Percentiles rank a stretch among this genome's conserved stretches.
phyloP scores from a whole-genome alignment of 2,113 vertebrate species.

The Neolamprologus ventralis region DNA sequence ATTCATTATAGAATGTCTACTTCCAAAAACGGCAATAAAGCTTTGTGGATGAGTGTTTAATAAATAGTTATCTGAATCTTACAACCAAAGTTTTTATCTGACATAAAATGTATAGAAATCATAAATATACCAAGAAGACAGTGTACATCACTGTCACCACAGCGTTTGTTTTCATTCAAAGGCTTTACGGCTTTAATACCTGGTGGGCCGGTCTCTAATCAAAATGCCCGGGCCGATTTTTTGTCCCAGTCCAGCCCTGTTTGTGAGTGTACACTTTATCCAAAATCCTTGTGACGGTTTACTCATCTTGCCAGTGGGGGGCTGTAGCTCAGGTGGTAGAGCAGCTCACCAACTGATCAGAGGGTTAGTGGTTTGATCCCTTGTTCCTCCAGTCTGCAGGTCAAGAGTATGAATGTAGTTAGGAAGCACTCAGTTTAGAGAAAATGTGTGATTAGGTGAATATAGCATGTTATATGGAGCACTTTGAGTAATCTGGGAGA shows the following conservation, averaged over 20 bases:
- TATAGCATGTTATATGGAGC: background rate
- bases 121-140: background rate
- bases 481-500: background rate
- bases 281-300: background rate
- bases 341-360: background rate
- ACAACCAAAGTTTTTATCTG: background rate
- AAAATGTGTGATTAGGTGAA: background rate
- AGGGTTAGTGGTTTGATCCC: rapidly evolving
- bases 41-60: background rate
- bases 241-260: background rate
- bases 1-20: background rate
- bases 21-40: background rate
- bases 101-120: background rate
- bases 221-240: background rate
- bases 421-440: background rate
- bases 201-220: background rate
- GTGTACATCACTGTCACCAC: background rate
- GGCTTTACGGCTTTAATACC: background rate
- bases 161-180: background rate
- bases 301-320: background rate
- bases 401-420: background rate
- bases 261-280: background rate
- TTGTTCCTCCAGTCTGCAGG: too few relatives aligned
- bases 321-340: background rate
- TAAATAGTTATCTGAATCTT: background rate